phyloP scores from a whole-genome alignment of 2,888 invertebrate species.

The Sarcophaga caerulescens region DNA sequence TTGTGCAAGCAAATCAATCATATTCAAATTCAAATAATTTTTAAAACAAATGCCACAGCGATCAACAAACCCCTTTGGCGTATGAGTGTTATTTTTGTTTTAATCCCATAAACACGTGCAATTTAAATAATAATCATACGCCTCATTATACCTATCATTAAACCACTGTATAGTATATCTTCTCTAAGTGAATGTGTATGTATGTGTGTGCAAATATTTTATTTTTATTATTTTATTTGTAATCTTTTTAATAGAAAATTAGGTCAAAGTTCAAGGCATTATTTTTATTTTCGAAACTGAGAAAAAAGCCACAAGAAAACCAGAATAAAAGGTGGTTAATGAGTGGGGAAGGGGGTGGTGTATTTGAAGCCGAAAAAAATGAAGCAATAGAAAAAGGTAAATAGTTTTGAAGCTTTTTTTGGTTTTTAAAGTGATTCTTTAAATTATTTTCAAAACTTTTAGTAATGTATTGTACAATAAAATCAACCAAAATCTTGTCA shows the following conservation, averaged over 20 bases:
- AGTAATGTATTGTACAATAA: too few species aligned
- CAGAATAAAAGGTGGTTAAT: not conserved
- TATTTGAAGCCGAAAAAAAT: too few species aligned
- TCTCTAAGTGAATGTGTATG: too few species aligned
- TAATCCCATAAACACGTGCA: not conserved
- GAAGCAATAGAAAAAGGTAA: too few species aligned
- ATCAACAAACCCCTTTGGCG: not conserved
- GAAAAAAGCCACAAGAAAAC: not conserved
- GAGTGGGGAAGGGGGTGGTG: too few species aligned
- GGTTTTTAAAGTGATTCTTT: too few species aligned
- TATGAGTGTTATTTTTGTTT: conserved; percentile 18
- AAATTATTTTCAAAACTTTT: too few species aligned
- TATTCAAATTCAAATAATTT: not conserved
- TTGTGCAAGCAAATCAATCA: not conserved
- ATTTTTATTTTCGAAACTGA: not conserved
- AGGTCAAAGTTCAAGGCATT: not conserved
- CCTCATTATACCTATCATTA: conserved; percentile 2
- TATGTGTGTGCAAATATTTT: not conserved
- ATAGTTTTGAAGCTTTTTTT: too few species aligned
- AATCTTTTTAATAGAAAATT: not conserved
- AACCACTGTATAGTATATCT: too few species aligned
- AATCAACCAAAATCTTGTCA: too few species aligned
- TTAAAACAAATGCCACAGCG: not conserved
- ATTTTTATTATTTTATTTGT: too few species aligned
- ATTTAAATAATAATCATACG: conserved; percentile 39